Evolutionary conservation across 2,888 invertebrate species (phyloP), one percentile per base, ranked within the genome.

Genomic region (Limnephilus auricula): DNA sequence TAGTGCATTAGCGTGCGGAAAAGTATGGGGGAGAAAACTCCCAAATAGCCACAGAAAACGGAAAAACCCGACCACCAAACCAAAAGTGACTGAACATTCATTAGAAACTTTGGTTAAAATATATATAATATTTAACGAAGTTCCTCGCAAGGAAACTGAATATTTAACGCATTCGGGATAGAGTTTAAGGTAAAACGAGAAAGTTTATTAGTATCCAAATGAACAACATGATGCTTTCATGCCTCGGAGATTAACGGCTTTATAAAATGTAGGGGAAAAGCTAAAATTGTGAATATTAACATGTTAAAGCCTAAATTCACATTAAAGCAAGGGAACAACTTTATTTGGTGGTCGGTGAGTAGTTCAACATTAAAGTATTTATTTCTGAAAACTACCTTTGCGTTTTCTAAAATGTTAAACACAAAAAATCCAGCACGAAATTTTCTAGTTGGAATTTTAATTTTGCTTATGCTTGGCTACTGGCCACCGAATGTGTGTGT

Each of bases 1-100:
- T 37, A 83, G 88, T 91, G 91, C 91, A 91, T 91, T 91, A 91
- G 90, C 86, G 91, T 25, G 91, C 87, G 86, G 89, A 32, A 84
- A 91, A 90, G 90, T 91, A 87, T 80, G 86, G 82, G 83, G 65
- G 80, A 78, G 87, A 34, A 79, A 88, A 88, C 87, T 88, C 87
- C 34, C 12, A 88, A 88, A 88, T n/a, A 88, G 30, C 37, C 25
- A 18, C 34, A 88, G 25, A 31, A 78, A 87, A 65, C 50, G 34
- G 78, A 88, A 88, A 88, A 88, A 88, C 32, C 30, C 32, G 25
- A 34, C 87, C 79, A 88, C 87, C 87, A 32, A 31, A 78, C 31
- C 87, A 40, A 79, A 86, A 88, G 32, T 37, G 87, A 32, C n/a
- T n/a, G 65, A 88, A 32, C 32, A 34, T 30, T 79, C 65, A 34